A percentile compares a stretch with the other conserved stretches of the same genome.
phyloP scores from a whole-genome alignment of 2,113 vertebrate genomes.

The Callopanchax toddi region DNA sequence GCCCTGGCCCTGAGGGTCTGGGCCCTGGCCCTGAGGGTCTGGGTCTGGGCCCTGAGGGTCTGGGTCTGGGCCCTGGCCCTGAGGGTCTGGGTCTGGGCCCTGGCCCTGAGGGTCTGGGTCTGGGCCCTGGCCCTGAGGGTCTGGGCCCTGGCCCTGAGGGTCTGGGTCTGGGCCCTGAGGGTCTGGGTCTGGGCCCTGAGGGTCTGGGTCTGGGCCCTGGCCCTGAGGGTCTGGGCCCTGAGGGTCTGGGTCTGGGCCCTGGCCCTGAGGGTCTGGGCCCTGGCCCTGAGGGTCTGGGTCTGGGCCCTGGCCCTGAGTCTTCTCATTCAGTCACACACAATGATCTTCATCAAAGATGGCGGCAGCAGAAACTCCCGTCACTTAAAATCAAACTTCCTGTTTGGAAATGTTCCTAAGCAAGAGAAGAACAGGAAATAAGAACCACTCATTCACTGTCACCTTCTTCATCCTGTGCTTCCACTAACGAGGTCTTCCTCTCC shows the following conservation, averaged over 20 bases:
- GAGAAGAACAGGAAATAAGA: background rate
- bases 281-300: slow-evolving; percentile 9
- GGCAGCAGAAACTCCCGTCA: slow-evolving; percentile 12
- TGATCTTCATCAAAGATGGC: slow-evolving; percentile 26
- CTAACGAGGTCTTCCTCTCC: background rate
- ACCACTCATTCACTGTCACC: background rate
- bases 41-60: background rate
- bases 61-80: background rate
- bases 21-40: too few species aligned
- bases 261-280: too few species aligned
- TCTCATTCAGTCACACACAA: slow-evolving; percentile 3
- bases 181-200: background rate
- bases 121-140: too few species aligned
- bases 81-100: background rate
- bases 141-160: too few species aligned
- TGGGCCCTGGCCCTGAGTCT: background rate
- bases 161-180: background rate
- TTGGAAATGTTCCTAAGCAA: slow-evolving; percentile 2
- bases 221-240: too few species aligned
- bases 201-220: background rate
- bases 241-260: slow-evolving; percentile 6
- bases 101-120: slow-evolving; percentile 9
- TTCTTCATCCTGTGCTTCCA: slow-evolving; percentile 30
- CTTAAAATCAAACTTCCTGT: too few species aligned
- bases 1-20: too few species aligned